Evolutionary conservation across 1,140 invertebrate species (phyloP).

Genomic region (Tribolium madens): DNA sequence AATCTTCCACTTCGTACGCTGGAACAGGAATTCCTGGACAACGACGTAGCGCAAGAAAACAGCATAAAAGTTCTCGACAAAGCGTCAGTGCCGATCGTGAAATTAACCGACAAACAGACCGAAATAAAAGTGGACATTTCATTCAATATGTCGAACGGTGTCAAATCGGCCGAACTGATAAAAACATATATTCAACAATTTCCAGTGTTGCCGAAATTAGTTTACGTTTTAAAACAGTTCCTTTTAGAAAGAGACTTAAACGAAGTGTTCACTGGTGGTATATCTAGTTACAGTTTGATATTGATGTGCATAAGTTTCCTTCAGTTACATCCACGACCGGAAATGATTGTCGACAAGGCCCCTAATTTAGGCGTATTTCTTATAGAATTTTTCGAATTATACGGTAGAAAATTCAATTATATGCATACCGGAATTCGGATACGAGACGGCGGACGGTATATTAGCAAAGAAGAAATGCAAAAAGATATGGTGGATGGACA

Average conservation of each 20-base stretch:
- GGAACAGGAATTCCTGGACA: constrained; percentile 88
- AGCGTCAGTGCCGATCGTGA: constrained; percentile 97
- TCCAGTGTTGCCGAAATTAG: constrained; percentile 91
- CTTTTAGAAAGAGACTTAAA: constrained; percentile 96
- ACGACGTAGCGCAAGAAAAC: constrained; percentile 87
- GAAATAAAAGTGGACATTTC: constrained; percentile 97
- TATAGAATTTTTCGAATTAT: constrained; percentile 98
- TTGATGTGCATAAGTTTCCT: constrained; percentile 98
- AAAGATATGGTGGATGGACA: constrained; percentile 94
- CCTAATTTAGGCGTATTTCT: constrained; percentile 93
- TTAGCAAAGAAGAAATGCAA: constrained; percentile 94
- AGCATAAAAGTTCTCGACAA: constrained; percentile 96
- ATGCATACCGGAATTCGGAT: constrained; percentile 94
- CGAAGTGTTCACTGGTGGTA: constrained; percentile 99
- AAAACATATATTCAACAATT: constrained; percentile 77
- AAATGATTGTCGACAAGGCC: constrained; percentile 69
- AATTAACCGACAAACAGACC: constrained; percentile 94
- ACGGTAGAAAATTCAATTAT: constrained; percentile 97
- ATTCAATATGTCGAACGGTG: constrained; percentile 97
- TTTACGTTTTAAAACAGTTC: constrained; percentile 98
- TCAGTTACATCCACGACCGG: constrained; percentile 78
- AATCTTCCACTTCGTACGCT: constrained; percentile 90
- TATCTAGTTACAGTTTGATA: constrained; percentile 98
- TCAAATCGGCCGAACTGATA: constrained; percentile 95
- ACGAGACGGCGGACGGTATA: constrained; percentile 93